Evolutionary conservation across 2,888 invertebrate genomes (phyloP), one percentile per base, ranked within the genome.

Genomic region (Gryllus longicercus): DNA sequence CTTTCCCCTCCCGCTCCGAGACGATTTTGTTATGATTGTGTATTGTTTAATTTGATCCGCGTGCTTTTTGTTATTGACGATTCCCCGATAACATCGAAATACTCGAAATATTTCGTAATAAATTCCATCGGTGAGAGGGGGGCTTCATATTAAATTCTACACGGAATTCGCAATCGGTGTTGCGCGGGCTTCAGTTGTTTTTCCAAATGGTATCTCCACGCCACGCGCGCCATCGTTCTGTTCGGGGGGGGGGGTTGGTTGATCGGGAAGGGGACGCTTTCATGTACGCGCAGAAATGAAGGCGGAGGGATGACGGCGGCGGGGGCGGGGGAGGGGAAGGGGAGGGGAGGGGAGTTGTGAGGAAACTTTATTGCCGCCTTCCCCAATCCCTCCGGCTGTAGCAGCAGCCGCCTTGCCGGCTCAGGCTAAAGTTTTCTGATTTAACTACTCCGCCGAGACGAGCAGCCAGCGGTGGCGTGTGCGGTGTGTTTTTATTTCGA

Each of bases 391-490:
- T 63, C 63, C 14, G 63, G 63, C 63, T 63, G 63, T n/a, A 63
- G n/a, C 5, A n/a, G n/a, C 63, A n/a, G 63, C 63, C 63, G 63
- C 63, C 16, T 14, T 63, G 63, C 63, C 16, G 8, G 38, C 38
- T 8, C 38, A 8, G 38, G 38, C 16, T 63, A 63, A 63, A 63
- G 63, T 63, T 63, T 63, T 63, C 63, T 63, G 63, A 16, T 16
- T 63, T 63, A 63, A 63, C 63, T 63, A 63, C 63, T 63, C 63
- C 63, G 63, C 63, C 63, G 63, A 63, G 63, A 63, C 63, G 63
- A 63, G 63, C 63, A 63, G 63, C n/a, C 63, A n/a, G 63, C 63
- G 63, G 63, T 63, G 63, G 63, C 63, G 63, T 8, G 11, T 5
- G n/a, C 63, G 63, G 63, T 63, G 63, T 63, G 63, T 63, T 63